Evolutionary conservation across 2,113 vertebrate genomes (phyloP), one percentile per base, ranked within the genome.

Genomic region (Corvus cornix): DNA sequence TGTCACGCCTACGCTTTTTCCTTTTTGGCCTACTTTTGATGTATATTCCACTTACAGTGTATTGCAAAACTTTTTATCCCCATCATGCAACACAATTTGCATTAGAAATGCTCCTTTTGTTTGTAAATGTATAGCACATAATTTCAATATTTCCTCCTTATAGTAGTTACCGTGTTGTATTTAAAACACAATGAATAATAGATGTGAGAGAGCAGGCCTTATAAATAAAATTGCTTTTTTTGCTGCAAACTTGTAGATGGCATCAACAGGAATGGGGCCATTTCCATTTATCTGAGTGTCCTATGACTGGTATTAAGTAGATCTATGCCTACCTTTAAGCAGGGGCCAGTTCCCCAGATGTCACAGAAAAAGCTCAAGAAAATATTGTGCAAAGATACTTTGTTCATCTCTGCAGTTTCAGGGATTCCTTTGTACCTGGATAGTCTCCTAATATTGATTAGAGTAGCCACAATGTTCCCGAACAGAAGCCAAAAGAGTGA

Each of bases 1-100:
- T 86, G 70, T 92, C 66, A 93, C 60, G 63, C 86, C 67, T 76
- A 87, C 9, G 0, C 48, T 49, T 87, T 76, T 89, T 62, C 33
- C 27, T 66, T 90, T 84, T 44, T 92, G 66, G n/a, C 72, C 79
- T 94, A 77, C 84, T 95, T 96, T 81, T 91, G 21, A 87, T 75
- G 7, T 33, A n/a, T 87, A 77, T 87, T 72, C 11, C 6, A 16
- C 78, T 95, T 74, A 48, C 17, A 58, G 27, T 13, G n/a, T 16
- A 44, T 10, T 44, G 6, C 21, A 75, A 70, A 88, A 74, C 22
- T 74, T 92, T 95, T 83, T 67, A 39, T 9, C 30, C 20, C 62
- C 67, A 85, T 74, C 49, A 70, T 75, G 63, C 66, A 67, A 49
- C 18, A 18, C 6, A 23, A 11, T 51, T 79, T 75, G 21, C 27